phyloP scores from a whole-genome alignment of 1,140 invertebrate species.

The Trichogramma pretiosum region DNA sequence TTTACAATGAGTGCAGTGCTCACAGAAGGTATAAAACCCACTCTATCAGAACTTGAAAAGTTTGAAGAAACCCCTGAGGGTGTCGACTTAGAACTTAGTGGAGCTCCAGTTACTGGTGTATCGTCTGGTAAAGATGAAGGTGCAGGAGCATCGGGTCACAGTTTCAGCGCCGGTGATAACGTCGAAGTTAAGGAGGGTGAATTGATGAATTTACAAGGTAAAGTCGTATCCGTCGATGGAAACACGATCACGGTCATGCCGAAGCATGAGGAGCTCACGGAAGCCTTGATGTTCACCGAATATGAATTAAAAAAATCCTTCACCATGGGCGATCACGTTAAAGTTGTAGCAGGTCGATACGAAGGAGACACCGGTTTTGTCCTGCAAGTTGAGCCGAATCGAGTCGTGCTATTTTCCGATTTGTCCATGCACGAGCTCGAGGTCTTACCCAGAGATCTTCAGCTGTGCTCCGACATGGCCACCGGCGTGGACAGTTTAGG shows the following conservation, averaged over 20 bases:
- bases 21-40: slow-evolving; percentile 92
- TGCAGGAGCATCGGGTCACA: slow-evolving; percentile 66
- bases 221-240: slow-evolving; percentile 89
- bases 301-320: slow-evolving; percentile 91
- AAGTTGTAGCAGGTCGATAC: slow-evolving; percentile 71
- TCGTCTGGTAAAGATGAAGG: slow-evolving; percentile 62
- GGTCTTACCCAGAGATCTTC: slow-evolving; percentile 80
- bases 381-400: slow-evolving; percentile 85
- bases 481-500: slow-evolving; percentile 97
- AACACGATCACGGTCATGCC: slow-evolving; percentile 94
- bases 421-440: slow-evolving; percentile 94
- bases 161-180: slow-evolving; percentile 88
- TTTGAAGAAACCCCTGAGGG: slow-evolving; percentile 94
- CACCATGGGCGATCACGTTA: slow-evolving; percentile 93
- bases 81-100: slow-evolving; percentile 67
- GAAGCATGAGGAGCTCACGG: slow-evolving; percentile 90
- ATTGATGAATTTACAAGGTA: slow-evolving; percentile 88
- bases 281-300: slow-evolving; percentile 81
- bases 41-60: slow-evolving; percentile 84
- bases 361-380: slow-evolving; percentile 96
- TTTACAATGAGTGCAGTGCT: slow-evolving; percentile 90
- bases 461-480: slow-evolving; percentile 93
- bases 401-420: slow-evolving; percentile 90
- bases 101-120: slow-evolving; percentile 43
- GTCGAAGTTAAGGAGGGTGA: slow-evolving; percentile 94